phyloP scores from a whole-genome alignment of 2,888 invertebrate genomes.

The Aromia moschata region DNA sequence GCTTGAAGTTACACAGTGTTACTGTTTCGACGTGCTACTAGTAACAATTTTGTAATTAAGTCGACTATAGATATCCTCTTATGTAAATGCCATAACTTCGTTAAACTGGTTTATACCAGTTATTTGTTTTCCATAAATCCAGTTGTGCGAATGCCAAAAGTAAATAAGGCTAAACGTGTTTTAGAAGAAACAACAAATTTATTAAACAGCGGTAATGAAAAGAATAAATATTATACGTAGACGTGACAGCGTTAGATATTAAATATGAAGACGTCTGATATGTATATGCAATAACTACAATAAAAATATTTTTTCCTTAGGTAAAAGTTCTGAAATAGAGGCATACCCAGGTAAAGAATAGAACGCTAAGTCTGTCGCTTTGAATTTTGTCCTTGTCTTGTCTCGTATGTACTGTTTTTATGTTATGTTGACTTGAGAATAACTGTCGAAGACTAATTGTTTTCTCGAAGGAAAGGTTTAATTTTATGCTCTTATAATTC shows the following conservation, averaged over 20 bases:
- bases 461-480: slow-evolving; percentile 21
- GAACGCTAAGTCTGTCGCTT: slow-evolving; percentile 17
- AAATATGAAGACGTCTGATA: too few species aligned
- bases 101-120: too few species aligned
- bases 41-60: too few species aligned
- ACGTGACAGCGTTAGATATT: neutral
- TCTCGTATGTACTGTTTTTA: slow-evolving; percentile 10
- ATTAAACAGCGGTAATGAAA: neutral
- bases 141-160: too few species aligned
- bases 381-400: neutral
- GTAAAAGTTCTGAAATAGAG: slow-evolving; percentile 32
- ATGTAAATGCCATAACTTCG: too few species aligned
- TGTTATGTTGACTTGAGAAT: slow-evolving; percentile 3
- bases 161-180: too few species aligned
- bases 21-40: too few species aligned
- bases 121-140: too few species aligned
- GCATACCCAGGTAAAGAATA: slow-evolving; percentile 38
- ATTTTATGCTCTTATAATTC: slow-evolving; percentile 9
- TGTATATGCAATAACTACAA: neutral
- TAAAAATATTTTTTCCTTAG: slow-evolving; percentile 33
- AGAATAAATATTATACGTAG: too few species aligned
- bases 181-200: too few species aligned
- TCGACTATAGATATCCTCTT: too few species aligned
- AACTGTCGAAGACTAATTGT: neutral
- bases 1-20: too few species aligned